phyloP scores from a whole-genome alignment of 1,140 invertebrate genomes.

The Brachionus manjavacas region DNA sequence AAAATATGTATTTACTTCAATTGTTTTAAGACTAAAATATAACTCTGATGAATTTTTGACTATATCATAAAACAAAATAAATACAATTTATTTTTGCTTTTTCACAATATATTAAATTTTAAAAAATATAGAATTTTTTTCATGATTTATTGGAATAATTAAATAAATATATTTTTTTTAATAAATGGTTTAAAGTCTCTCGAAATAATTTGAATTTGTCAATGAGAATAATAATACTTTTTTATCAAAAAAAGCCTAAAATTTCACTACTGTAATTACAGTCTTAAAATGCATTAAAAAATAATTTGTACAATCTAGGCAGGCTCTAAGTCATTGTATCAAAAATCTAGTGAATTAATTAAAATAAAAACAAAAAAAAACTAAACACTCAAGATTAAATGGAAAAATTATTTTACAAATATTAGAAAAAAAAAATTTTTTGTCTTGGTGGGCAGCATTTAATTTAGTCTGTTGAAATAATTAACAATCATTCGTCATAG shows the following conservation, averaged over 20 bases:
- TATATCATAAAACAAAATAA: no score
- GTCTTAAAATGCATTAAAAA: background rate
- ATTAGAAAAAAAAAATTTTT: background rate
- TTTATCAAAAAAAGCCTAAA: background rate
- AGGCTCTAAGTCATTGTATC: background rate
- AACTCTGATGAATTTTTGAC: no score
- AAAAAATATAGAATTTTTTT: background rate
- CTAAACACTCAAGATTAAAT: background rate
- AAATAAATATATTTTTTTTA: background rate
- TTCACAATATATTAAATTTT: no score
- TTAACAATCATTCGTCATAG: background rate
- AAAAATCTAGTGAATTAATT: background rate
- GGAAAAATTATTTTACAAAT: constrained; percentile 16
- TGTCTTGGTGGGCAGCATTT: background rate
- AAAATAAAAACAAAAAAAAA: background rate
- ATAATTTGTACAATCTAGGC: background rate
- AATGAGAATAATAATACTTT: constrained; percentile 4
- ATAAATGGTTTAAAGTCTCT: background rate
- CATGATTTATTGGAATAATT: background rate
- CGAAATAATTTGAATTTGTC: constrained; percentile 22
- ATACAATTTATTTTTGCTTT: background rate
- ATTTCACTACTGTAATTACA: background rate
- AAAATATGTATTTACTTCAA: no score
- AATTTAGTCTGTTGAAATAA: background rate
- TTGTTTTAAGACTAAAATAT: no score